phyloP scores from a whole-genome alignment of 1,140 invertebrate genomes.

The Periplaneta americana region DNA sequence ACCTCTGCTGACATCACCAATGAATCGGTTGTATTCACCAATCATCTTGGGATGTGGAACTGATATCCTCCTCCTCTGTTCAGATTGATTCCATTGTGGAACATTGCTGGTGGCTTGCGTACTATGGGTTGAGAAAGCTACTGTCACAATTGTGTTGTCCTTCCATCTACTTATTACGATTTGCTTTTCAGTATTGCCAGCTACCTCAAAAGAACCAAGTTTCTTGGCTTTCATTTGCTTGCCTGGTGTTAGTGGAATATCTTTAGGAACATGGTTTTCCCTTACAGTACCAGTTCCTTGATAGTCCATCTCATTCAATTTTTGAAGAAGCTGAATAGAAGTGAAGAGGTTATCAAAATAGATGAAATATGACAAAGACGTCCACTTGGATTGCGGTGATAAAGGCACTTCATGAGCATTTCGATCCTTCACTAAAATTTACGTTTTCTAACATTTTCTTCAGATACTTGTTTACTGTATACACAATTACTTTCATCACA shows the following conservation, averaged over 20 bases:
- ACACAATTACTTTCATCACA: too few relatives aligned
- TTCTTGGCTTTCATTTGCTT: neutral
- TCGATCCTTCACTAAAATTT: too few relatives aligned
- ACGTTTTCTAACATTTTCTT: too few relatives aligned
- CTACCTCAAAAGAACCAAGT: too few relatives aligned
- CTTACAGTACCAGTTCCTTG: neutral
- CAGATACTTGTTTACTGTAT: too few relatives aligned
- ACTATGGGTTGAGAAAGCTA: neutral
- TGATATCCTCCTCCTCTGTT: neutral
- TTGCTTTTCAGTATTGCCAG: too few relatives aligned
- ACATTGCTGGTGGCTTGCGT: neutral
- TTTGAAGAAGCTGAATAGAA: neutral
- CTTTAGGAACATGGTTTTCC: neutral
- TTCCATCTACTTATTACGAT: neutral
- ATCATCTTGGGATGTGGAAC: neutral
- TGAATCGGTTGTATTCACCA: neutral
- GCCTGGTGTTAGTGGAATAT: too few relatives aligned
- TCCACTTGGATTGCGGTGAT: too few relatives aligned
- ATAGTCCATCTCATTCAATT: too few relatives aligned
- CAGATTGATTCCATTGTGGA: neutral
- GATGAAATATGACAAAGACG: neutral
- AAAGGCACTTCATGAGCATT: too few relatives aligned
- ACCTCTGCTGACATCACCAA: neutral
- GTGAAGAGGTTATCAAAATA: slow-evolving; percentile 1
- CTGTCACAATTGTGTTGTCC: neutral